phyloP scores from a whole-genome alignment of 1,140 invertebrate genomes.

The Alviniconcha marisindica region DNA sequence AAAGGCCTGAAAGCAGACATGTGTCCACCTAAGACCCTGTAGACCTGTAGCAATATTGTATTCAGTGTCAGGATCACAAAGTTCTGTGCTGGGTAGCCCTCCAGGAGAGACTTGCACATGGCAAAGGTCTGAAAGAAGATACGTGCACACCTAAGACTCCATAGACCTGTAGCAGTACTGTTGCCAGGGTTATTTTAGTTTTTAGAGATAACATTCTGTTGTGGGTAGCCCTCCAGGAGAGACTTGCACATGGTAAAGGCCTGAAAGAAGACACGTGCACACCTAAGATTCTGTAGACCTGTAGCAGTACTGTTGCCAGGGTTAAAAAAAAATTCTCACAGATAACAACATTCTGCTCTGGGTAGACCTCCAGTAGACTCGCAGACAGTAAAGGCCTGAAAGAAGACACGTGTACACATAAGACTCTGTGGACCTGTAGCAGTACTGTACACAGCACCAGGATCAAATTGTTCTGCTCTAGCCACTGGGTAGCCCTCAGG shows the following conservation, averaged over 20 bases:
- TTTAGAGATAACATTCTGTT: constrained; percentile 87
- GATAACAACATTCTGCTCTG: constrained; percentile 88
- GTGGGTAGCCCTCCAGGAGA: constrained; percentile 89
- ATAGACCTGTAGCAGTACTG: constrained; percentile 91
- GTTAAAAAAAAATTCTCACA: no score
- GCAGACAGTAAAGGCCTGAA: constrained; percentile 84
- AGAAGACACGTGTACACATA: no score
- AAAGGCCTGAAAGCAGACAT: constrained; percentile 82
- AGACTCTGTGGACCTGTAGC: constrained; percentile 89
- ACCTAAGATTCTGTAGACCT: no score
- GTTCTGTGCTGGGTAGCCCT: constrained; percentile 89
- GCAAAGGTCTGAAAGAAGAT: constrained; percentile 82
- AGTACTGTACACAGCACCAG: constrained; percentile 93
- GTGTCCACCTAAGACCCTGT: no score
- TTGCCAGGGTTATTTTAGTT: constrained; percentile 91
- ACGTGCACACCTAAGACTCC: no score
- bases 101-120: constrained; percentile 88
- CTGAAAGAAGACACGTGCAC: no score
- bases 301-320: constrained; percentile 90
- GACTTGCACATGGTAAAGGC: constrained; percentile 87
- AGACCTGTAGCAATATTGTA: constrained; percentile 91
- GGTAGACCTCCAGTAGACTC: constrained; percentile 91
- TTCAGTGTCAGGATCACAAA: constrained; percentile 91
- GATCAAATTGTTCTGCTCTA: constrained; percentile 87
- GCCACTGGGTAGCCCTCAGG: constrained; percentile 91